Evolutionary conservation across 2,113 vertebrate genomes (phyloP), one percentile per base, ranked within the genome.

Genomic region (Thalassoma bifasciatum): DNA sequence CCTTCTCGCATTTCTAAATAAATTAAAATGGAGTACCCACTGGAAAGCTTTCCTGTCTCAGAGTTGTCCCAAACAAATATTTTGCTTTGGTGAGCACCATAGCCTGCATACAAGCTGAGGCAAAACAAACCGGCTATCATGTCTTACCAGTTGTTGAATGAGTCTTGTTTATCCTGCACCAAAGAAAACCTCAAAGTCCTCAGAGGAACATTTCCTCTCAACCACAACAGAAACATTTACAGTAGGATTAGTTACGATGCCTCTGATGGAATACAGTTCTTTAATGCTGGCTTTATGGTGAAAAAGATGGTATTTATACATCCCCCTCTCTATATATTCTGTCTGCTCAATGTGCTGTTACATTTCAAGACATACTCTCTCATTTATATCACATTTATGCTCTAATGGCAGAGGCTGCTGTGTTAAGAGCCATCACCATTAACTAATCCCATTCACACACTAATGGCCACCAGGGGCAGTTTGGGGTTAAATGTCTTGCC

Each of bases 81-180:
- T 85, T 72, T 59, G 37, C 70, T 81, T 79, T 66, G 34, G 47
- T 76, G 49, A 40, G 38, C 22, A 26, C 74, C 58, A 54, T 56
- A 47, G 58, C 3, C 57, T 65, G 42, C 5, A 3, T 37, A 37
- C 57, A 26, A 30, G 24, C 72, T 54, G 67, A 59, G 66, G 54
- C 58, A 54, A 77, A 44, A 72, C 30, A 69, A 81, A 80, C 47
- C 75, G 34, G 30, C 16, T 66, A 50, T 59, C 6, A 6, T 8
- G 24, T 34, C 34, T 75, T 63, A 73, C 60, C 63, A 81, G 69
- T 60, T 53, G 59, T 68, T 59, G 66, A 67, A 86, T 54, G 68
- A 68, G 88, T 79, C 50, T 59, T 67, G 66, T 82, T 83, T 80
- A 77, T 83, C 44, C 75, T n/a, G 47, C 62, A 81, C 49, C 38